Base-by-base conservation (phyloP, 2,888 invertebrate genomes). In the Ellobium chinense region DNA sequence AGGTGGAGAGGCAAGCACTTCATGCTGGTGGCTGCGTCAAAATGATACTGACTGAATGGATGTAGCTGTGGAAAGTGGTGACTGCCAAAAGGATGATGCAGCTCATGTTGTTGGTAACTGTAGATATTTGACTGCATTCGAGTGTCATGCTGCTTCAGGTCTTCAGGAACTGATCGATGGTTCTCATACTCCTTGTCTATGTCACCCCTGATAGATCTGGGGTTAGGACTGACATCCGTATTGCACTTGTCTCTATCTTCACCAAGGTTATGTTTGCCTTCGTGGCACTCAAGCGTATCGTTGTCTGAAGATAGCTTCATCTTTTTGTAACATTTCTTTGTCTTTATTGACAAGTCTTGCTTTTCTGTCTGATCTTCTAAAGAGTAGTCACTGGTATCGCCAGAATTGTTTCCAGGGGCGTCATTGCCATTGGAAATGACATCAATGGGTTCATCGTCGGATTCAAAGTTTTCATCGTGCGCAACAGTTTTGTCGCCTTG, bases 391-490 rank as follows among this genome's bases (percentile, higher is more conserved):
- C 7, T 27, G 2, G 2, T 18, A 3, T 34, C 56, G n/a, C 1
- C n/a, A 18, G 34, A 18, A 36, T 76, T 24, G 24, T 54, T 63
- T 9, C 39, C 54, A 1, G 1, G 1, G 0, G 24, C 18, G 7
- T 77, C 60, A 24, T 68, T 60, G 21, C 2, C 39, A n/a, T 60
- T 60, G 31, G 68, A 60, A 1, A 37, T 69, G 34, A 77, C 77
- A 31, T 77, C 77, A n/a, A 77, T 69, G 37, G 36, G 9, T 12
- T 77, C 77, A 21, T 77, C 77, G 14, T 77, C 77, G 9, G 68
- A 58, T 12, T 77, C 74, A 9, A 5, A 21, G 34, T 74, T 34
- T 29, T 62, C 62, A 18, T 63, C 31, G 2, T 39, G 12, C n/a
- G 12, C n/a, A 14, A 2, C 36, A 58, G 34, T 56, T 46, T 46